Percentiles rank a stretch among this genome's conserved stretches.
These are phyloP conservation scores for Epinephelus lanceolatus DNA, from an alignment of 2,113 vertebrate genomes.

Conservation along the genomic window DNA sequence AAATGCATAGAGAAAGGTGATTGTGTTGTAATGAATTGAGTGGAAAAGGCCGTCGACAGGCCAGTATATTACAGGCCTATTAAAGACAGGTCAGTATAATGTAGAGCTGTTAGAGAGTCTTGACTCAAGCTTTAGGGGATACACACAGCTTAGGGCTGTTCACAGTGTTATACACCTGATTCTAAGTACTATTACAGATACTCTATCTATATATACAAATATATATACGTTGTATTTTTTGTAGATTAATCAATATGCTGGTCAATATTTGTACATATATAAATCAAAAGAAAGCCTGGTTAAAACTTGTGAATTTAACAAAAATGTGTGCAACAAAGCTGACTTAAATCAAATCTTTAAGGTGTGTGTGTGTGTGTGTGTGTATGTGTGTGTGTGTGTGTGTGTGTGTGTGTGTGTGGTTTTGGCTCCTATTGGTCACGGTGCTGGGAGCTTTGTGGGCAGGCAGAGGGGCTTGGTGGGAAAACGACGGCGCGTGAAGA, in stretches of 20 bases:
- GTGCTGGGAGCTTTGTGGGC: constrained; percentile 89
- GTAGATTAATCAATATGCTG: no score
- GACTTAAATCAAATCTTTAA: background rate
- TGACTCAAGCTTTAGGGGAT: constrained; percentile 13
- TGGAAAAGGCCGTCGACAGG: constrained; percentile 96
- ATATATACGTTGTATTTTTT: background rate
- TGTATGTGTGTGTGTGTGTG: constrained; percentile 16
- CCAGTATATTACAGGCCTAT: constrained; percentile 86
- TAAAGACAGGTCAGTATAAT: constrained; percentile 90
- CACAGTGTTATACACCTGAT: background rate
- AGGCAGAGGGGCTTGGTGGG: constrained; percentile 87
- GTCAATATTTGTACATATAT: background rate
- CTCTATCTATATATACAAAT: background rate
- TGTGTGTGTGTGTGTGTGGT: constrained; percentile 81
- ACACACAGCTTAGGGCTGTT: constrained; percentile 2
- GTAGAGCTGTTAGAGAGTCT: constrained; percentile 34
- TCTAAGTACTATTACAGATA: background rate
- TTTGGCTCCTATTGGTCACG: constrained; percentile 85
- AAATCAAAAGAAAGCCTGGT: background rate
- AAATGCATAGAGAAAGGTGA: constrained; percentile 80
- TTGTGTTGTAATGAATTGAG: constrained; percentile 99
- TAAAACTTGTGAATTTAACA: background rate
- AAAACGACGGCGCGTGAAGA: constrained; percentile 86
- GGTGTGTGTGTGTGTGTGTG: constrained; percentile 47
- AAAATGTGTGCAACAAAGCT: background rate